These are phyloP conservation scores for Papilio demoleus DNA, from an alignment of 2,888 invertebrate genomes.

Conservation along the genomic window DNA sequence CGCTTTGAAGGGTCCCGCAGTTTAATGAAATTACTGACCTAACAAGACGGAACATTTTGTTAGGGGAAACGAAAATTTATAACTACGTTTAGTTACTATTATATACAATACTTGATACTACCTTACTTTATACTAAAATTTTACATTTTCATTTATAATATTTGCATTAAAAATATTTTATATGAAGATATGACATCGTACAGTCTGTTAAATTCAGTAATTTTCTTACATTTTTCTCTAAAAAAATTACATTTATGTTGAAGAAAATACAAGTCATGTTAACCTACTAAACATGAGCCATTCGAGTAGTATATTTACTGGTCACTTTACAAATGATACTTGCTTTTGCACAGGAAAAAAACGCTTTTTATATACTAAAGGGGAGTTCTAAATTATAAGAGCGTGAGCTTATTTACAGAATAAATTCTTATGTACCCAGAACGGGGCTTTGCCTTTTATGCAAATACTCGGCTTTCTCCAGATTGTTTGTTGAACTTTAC, in stretches of 20 bases:
- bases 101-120: too few relatives aligned
- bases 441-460: slow-evolving; percentile 24
- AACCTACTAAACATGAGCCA: too few relatives aligned
- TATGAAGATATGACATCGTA: too few relatives aligned
- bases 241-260: too few relatives aligned
- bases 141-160: too few relatives aligned
- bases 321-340: not conserved
- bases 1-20: not conserved
- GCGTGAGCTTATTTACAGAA: slow-evolving; percentile 17
- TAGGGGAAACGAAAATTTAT: not conserved
- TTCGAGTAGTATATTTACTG: too few relatives aligned
- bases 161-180: too few relatives aligned
- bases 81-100: not conserved
- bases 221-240: too few relatives aligned
- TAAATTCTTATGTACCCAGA: slow-evolving; percentile 25
- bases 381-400: slow-evolving; percentile 6
- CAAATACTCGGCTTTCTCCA: slow-evolving; percentile 29
- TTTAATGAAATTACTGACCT: slow-evolving; percentile 8
- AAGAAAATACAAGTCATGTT: too few relatives aligned
- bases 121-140: too few relatives aligned
- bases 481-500: slow-evolving; percentile 28
- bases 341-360: not conserved
- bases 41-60: slow-evolving; percentile 10
- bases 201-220: too few relatives aligned
- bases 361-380: not conserved